These are phyloP conservation scores for Stramonita haemastoma DNA, from an alignment of 2,888 invertebrate genomes.

Conservation along the genomic window DNA sequence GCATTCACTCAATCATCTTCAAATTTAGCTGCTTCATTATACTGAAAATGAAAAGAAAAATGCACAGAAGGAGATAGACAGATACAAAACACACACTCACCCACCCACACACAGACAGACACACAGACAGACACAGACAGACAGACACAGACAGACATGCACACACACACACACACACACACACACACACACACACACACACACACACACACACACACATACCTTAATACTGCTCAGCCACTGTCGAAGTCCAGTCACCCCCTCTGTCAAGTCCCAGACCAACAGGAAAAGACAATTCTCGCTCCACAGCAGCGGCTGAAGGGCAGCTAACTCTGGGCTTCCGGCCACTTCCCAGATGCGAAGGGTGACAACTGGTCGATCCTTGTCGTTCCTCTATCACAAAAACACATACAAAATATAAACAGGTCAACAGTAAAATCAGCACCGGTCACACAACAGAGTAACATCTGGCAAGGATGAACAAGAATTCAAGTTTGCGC, in stretches of 20 bases:
- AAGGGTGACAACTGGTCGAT: constrained; percentile 51
- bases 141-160: background rate
- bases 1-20: no score
- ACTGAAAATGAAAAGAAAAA: no score
- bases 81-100: background rate
- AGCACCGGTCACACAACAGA: no score
- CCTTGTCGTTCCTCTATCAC: constrained; percentile 24
- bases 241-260: constrained; percentile 56
- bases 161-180: constrained; percentile 17
- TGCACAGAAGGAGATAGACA: background rate
- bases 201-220: constrained; percentile 16
- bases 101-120: background rate
- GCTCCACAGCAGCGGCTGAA: constrained; percentile 68
- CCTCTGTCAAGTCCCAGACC: constrained; percentile 66
- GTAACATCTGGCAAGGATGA: no score
- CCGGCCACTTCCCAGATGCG: constrained; percentile 72
- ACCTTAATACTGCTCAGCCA: constrained; percentile 71
- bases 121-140: background rate
- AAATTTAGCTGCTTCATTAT: no score
- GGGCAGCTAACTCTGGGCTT: constrained; percentile 57
- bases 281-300: constrained; percentile 66
- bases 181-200: constrained; percentile 5
- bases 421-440: background rate
- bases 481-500: no score
- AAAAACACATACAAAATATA: background rate